A percentile compares a stretch with the other conserved stretches of the same genome.
Evolutionary conservation across 2,797 vertebrate species (phyloP).

Genomic region (Melanotaenia boesemani): DNA sequence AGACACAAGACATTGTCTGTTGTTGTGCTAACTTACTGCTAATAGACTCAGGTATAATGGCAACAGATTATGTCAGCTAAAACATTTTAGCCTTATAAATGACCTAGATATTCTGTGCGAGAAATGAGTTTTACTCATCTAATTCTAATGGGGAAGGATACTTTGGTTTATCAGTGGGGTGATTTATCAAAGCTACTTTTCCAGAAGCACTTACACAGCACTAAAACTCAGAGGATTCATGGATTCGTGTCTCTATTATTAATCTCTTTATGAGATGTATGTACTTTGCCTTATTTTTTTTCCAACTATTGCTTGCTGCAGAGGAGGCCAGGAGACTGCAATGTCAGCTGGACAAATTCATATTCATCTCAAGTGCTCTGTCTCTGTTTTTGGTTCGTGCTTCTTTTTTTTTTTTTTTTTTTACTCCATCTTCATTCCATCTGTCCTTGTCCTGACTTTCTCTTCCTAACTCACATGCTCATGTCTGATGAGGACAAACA

Average conservation of each 20-base stretch:
- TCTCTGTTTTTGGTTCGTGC: constrained; percentile 27
- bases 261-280: constrained; percentile 39
- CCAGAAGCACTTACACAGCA: constrained; percentile 60
- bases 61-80: constrained; percentile 50
- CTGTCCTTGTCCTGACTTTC: constrained; percentile 52
- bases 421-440: constrained; percentile 16
- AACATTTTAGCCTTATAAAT: constrained; percentile 59
- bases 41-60: constrained; percentile 52
- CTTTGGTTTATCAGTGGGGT: constrained; percentile 52
- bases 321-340: constrained; percentile 34
- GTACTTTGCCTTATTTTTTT: constrained; percentile 38
- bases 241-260: constrained; percentile 57
- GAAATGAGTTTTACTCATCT: constrained; percentile 54
- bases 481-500: constrained; percentile 51
- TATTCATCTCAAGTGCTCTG: constrained; percentile 51
- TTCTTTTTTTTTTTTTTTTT: constrained; percentile 7
- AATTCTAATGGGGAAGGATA: constrained; percentile 56
- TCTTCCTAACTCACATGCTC: constrained; percentile 39
- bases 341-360: constrained; percentile 53
- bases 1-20: constrained; percentile 32
- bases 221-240: constrained; percentile 48
- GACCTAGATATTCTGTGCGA: constrained; percentile 49
- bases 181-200: constrained; percentile 60
- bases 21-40: constrained; percentile 38
- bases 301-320: constrained; percentile 9